Evolutionary conservation across 2,113 vertebrate genomes (phyloP).

Genomic region (Petromus typicus): DNA sequence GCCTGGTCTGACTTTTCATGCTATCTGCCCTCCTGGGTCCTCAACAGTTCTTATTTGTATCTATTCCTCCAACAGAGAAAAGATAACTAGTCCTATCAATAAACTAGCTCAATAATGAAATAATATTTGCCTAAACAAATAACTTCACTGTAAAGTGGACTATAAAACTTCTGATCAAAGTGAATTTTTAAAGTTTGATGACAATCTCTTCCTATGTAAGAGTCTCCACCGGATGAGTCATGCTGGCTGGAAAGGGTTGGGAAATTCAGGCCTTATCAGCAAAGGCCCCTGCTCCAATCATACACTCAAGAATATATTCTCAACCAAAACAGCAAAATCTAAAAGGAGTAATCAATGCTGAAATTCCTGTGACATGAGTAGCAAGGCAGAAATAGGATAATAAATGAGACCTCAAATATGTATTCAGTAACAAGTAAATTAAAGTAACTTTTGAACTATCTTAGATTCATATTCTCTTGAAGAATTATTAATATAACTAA

Average conservation of each 20-base stretch:
- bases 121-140: not conserved
- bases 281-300: not conserved
- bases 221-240: not conserved
- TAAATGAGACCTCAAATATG: slow-evolving; percentile 45
- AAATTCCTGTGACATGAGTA: not conserved
- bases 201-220: not conserved
- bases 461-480: slow-evolving; percentile 34
- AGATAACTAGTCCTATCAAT: not conserved
- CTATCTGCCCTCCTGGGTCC: not conserved
- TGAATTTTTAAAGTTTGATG: slow-evolving; percentile 43
- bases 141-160: slow-evolving; percentile 38
- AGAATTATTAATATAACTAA: slow-evolving; percentile 39
- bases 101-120: no score
- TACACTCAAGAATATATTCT: not conserved
- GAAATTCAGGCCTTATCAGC: slow-evolving; percentile 22
- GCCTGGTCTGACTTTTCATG: not conserved
- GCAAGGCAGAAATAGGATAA: slow-evolving; percentile 33
- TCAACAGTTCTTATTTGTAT: slow-evolving; percentile 11
- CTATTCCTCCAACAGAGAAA: slow-evolving; percentile 41
- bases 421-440: not conserved
- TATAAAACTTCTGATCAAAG: slow-evolving; percentile 41
- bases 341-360: not conserved
- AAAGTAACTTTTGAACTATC: slow-evolving; percentile 11
- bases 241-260: not conserved
- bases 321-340: not conserved